Evolutionary conservation across 1,140 invertebrate genomes (phyloP).

Genomic region (Drosophila auraria): DNA sequence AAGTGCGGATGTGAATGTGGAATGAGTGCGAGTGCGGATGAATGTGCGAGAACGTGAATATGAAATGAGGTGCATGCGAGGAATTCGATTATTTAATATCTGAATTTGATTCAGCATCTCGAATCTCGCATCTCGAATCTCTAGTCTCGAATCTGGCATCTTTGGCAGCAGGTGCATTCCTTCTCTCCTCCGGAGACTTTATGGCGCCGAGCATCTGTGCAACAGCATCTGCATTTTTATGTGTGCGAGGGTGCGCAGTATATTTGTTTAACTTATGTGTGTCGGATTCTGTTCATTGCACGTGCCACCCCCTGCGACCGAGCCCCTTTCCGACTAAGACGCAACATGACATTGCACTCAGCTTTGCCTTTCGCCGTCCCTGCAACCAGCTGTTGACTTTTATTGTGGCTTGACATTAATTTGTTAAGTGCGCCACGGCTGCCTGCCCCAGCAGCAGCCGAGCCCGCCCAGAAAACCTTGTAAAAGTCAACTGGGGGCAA

Average conservation of each 20-base stretch:
- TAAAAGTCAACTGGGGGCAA: slow-evolving; percentile 40
- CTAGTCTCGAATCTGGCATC: slow-evolving; percentile 1
- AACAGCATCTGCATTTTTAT: slow-evolving; percentile 46
- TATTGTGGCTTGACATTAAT: slow-evolving; percentile 84
- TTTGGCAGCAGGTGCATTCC: slow-evolving; percentile 25
- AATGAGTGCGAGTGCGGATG: slow-evolving; percentile 8
- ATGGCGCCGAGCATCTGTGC: slow-evolving; percentile 17
- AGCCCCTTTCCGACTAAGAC: slow-evolving; percentile 8
- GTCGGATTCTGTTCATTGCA: slow-evolving; percentile 34
- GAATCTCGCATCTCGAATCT: background rate
- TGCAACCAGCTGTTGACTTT: slow-evolving; percentile 79
- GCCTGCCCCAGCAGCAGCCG: slow-evolving; percentile 14
- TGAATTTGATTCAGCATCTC: slow-evolving; percentile 39
- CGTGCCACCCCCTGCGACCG: slow-evolving; percentile 3
- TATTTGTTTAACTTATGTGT: slow-evolving; percentile 48
- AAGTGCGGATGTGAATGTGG: slow-evolving; percentile 19
- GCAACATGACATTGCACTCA: slow-evolving; percentile 76
- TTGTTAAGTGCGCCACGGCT: slow-evolving; percentile 76
- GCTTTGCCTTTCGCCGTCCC: slow-evolving; percentile 48
- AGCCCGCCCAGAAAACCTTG: slow-evolving; percentile 10
- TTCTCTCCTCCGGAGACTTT: slow-evolving; percentile 14
- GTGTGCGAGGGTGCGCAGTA: slow-evolving; percentile 7
- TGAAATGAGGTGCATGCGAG: slow-evolving; percentile 37
- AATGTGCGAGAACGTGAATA: slow-evolving; percentile 39
- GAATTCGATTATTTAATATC: slow-evolving; percentile 54